Evolutionary conservation across 1,140 invertebrate genomes (phyloP), one percentile per base, ranked within the genome.

Genomic region (Adoxophyes honmai): DNA sequence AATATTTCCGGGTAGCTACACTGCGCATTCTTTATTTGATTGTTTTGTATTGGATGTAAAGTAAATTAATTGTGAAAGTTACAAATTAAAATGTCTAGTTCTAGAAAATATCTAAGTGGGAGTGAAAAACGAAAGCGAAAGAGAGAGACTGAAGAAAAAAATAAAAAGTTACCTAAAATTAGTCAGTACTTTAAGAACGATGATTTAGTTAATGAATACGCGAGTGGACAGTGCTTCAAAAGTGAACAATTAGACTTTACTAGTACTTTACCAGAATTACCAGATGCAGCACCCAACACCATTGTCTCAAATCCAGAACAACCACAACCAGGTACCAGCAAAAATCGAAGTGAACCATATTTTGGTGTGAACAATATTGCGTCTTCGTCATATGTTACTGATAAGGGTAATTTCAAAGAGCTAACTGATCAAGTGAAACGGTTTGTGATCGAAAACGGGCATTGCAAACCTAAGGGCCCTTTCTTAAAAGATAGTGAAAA

Each of bases 331-430:
- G 34, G 51, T 57, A 57, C 55, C n/a, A 55, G 55, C 51, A 57
- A 37, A 57, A 61, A 57, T n/a, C n/a, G n/a, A n/a, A n/a, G n/a
- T n/a, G n/a, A n/a, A n/a, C n/a, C 21, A 10, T 44, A 57, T 35
- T 57, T 36, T 14, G 35, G 44, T 28, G 48, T 57, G 42, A 34
- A 59, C 39, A 56, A 59, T 28, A 28, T 64, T 36, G 53, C 44
- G 59, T 63, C 61, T 63, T 62, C 11, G 21, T 56, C 61, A 21
- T 63, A 56, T 11, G 57, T 64, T 64, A 64, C 57, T 37, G 62
- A 59, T 64, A 64, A 64, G 21, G 62, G 62, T 64, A 59, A 64
- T 33, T 64, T 64, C 11, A 64, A 64, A 64, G 57, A 59, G 42
- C 53, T 59, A 33, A 64, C 51, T 64, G 18, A 63, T 56, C 36